These are phyloP conservation scores for Parnassius smintheus DNA, from an alignment of 2,888 invertebrate species.

Conservation along the genomic window DNA sequence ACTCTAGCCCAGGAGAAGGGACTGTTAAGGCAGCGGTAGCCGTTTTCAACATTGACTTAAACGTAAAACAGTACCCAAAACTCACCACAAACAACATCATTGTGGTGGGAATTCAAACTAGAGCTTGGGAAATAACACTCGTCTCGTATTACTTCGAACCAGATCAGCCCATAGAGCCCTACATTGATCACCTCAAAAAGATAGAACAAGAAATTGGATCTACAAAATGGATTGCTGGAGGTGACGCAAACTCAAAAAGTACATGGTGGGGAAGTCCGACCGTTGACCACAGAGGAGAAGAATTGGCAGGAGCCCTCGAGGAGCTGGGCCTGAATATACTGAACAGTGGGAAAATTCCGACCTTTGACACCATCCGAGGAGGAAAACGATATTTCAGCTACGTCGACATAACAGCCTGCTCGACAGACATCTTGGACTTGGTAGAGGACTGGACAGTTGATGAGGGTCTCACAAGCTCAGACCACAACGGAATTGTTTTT, in stretches of 20 bases:
- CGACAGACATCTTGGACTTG: no score
- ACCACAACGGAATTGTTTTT: no score
- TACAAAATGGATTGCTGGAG: constrained; percentile 14
- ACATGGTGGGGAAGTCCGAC: constrained; percentile 29
- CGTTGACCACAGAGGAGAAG: constrained; percentile 29
- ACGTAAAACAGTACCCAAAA: constrained; percentile 21
- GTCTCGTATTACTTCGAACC: constrained; percentile 27
- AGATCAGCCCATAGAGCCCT: constrained; percentile 22
- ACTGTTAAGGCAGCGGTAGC: constrained; percentile 28
- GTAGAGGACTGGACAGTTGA: no score
- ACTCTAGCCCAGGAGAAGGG: constrained; percentile 6
- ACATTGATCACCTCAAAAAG: constrained; percentile 20
- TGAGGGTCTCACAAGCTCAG: no score
- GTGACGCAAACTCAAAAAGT: constrained; percentile 19
- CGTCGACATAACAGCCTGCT: no score
- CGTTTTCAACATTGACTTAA: constrained; percentile 22
- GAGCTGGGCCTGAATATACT: no score
- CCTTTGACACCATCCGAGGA: no score
- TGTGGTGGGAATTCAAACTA: background rate
- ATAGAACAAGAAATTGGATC: constrained; percentile 1
- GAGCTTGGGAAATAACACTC: constrained; percentile 12
- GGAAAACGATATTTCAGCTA: no score
- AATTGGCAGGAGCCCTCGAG: background rate
- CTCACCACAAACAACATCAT: constrained; percentile 26
- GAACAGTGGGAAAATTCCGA: no score